Evolutionary conservation across 2,797 vertebrate species (phyloP).

Genomic region (Otus scops): DNA sequence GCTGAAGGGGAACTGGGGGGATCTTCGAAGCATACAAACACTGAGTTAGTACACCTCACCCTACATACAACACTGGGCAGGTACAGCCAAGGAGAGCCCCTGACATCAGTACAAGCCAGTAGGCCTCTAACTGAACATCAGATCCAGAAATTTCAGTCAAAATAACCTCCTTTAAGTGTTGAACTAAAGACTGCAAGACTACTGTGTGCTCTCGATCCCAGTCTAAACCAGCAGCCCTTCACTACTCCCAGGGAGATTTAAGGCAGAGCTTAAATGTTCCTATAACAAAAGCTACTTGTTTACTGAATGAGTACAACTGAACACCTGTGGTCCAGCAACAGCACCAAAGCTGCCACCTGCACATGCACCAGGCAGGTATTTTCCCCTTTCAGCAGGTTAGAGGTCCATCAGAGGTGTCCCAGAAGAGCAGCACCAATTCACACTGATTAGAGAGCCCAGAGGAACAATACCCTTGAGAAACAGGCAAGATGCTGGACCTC

Average conservation of each 20-base stretch:
- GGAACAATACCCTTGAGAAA: neutral
- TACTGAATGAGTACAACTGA: neutral
- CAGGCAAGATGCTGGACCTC: neutral
- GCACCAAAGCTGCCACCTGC: neutral
- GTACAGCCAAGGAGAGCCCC: neutral
- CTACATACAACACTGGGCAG: neutral
- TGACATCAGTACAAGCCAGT: accelerated
- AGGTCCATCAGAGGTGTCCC: neutral
- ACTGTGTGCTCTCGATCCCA: accelerated
- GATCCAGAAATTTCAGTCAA: neutral
- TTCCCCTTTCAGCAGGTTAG: neutral
- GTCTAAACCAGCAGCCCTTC: neutral
- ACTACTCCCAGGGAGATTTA: neutral
- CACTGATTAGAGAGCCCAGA: neutral
- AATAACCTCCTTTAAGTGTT: neutral
- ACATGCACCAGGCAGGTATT: neutral
- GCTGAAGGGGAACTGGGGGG: neutral
- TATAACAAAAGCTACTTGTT: neutral
- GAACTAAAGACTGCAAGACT: neutral
- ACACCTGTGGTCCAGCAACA: neutral
- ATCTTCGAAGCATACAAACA: neutral
- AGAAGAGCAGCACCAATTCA: neutral
- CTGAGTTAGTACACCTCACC: neutral
- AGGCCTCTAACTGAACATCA: neutral
- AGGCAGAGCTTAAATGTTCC: neutral